Base-by-base conservation (phyloP, 2,113 vertebrate species). In the Speoplatyrhinus poulsoni region DNA sequence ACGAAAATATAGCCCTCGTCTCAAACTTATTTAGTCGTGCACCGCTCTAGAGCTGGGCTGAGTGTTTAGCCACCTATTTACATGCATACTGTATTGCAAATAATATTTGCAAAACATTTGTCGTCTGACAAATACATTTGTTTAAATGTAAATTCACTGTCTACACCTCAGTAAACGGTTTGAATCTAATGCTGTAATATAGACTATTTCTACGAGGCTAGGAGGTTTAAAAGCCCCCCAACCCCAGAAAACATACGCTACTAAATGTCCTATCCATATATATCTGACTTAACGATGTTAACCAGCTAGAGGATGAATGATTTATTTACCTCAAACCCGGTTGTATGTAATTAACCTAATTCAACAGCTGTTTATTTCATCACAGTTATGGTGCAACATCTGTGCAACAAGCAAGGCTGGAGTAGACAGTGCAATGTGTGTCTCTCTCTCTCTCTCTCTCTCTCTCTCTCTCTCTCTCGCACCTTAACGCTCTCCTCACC, bases 401-500 rank as follows among this genome's bases (percentile, higher is more conserved):
- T 55, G 12, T 53, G 13, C 60, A 1, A 9, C n/a, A 10, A 33
- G 9, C 55, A 26, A 55, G 60, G 49, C 50, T 71, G 68, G 16
- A 55, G n/a, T 13, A 72, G 65, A 62, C 19, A 19, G 19, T 26
- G 26, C 26, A 26, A 26, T 26, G 26, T 26, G 26, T 26, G 26
- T 26, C 2, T 26, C 26, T 26, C 26, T 26, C 26, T 26, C 26
- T 26, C 26, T 26, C 19, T 26, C 19, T 2, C 19, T 26, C 19
- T 26, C 19, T 26, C 19, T 26, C 19, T 26, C 19, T 26, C 62
- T 64, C 9, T 66, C 64, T 15, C 53, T 54, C 15, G 7, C 33
- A 5, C 13, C 50, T 8, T 9, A 12, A 46, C 17, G 15, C 69
- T 62, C 70, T 50, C 56, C 52, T 62, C 33, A 66, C 61, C 49